Evolutionary conservation across 1,140 invertebrate species (phyloP).

Genomic region (Caenorhabditis tropicalis): DNA sequence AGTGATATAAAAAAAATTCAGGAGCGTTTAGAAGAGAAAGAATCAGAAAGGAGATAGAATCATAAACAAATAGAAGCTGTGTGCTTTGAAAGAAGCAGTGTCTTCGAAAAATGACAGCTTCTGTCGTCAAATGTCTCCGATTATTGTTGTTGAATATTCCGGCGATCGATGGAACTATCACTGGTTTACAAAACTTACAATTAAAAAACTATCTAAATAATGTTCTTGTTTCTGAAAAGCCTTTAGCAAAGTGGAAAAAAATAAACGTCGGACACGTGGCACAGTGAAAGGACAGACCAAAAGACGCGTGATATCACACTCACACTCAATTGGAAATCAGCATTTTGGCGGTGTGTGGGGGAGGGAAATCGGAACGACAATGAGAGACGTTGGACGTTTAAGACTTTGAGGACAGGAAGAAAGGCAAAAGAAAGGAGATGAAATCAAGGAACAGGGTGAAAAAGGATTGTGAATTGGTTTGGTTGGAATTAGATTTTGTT

Average conservation of each 20-base stretch:
- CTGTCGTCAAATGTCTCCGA: neutral
- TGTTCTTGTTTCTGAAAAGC: too few relatives aligned
- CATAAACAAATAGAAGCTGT: neutral
- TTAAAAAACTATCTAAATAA: too few relatives aligned
- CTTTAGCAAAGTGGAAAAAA: too few relatives aligned
- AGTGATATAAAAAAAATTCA: neutral
- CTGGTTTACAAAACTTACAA: too few relatives aligned
- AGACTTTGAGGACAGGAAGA: neutral
- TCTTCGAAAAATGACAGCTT: neutral
- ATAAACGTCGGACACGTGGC: too few relatives aligned
- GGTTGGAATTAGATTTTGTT: neutral
- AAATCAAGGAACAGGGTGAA: slow-evolving; percentile 39
- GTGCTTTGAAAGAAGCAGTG: neutral
- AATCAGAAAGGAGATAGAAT: neutral
- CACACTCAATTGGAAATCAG: too few relatives aligned
- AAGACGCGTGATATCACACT: too few relatives aligned
- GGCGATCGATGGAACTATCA: too few relatives aligned
- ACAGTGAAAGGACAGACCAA: too few relatives aligned
- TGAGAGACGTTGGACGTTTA: neutral
- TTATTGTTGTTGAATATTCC: neutral
- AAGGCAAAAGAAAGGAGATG: neutral
- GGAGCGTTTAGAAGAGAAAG: neutral
- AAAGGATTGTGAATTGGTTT: neutral
- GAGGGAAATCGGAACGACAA: neutral
- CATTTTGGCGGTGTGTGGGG: neutral